These are phyloP conservation scores for Parauchenoglanis ngamensis DNA, from an alignment of 2,797 vertebrate genomes.

Conservation along the genomic window DNA sequence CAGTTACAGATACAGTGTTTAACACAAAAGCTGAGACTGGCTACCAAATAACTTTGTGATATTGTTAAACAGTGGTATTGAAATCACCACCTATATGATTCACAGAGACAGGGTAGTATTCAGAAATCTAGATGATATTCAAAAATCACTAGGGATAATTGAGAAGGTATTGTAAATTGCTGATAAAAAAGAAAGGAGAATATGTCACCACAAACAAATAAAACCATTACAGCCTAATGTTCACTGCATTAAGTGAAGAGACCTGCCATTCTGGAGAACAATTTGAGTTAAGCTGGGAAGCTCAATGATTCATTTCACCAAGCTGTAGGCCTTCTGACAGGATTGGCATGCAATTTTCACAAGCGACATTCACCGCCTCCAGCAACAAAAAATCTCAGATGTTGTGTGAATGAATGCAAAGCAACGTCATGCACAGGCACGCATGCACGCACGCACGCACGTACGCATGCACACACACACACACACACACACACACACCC, in stretches of 20 bases:
- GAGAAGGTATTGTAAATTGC: neutral
- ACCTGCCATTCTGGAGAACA: neutral
- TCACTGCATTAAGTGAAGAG: constrained; percentile 12
- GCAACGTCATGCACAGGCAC: constrained; percentile 41
- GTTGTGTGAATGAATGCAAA: constrained; percentile 66
- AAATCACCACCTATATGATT: neutral
- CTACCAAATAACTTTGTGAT: neutral
- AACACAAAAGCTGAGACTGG: neutral
- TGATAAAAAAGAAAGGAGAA: neutral
- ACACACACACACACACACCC: neutral
- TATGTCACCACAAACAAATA: neutral
- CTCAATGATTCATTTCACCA: constrained; percentile 28
- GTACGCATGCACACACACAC: constrained; percentile 36
- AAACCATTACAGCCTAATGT: constrained; percentile 16
- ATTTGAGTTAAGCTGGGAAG: neutral
- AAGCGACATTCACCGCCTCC: constrained; percentile 54
- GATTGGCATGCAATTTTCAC: constrained; percentile 53
- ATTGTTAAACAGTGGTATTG: neutral
- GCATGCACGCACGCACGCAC: constrained; percentile 37
- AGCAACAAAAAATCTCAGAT: constrained; percentile 61
- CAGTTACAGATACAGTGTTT: neutral
- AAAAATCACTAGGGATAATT: constrained; percentile 4
- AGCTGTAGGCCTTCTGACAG: constrained; percentile 38
- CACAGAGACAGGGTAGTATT: neutral
- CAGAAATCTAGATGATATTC: neutral